These are phyloP conservation scores for Tipula lateralis DNA, from an alignment of 2,888 invertebrate genomes.

Conservation along the genomic window DNA sequence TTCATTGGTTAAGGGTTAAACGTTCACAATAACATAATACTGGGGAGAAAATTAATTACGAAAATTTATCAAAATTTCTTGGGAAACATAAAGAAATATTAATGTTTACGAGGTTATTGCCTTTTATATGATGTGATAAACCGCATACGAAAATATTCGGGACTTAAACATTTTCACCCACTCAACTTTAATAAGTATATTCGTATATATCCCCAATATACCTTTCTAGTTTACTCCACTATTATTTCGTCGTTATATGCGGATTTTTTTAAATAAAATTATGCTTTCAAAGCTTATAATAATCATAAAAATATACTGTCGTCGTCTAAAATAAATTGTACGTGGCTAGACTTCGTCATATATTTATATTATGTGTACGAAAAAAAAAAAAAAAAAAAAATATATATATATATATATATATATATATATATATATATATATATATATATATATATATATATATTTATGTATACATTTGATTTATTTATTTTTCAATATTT, in stretches of 20 bases:
- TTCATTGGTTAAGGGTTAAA: background rate
- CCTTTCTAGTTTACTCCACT: background rate
- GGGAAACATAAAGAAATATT: background rate
- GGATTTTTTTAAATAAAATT: background rate
- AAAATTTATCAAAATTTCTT: background rate
- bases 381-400: no score
- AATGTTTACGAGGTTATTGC: background rate
- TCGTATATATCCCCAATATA: background rate
- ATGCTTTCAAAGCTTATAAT: background rate
- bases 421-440: background rate
- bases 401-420: background rate
- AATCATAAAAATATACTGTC: conserved; percentile 2
- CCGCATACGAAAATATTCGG: background rate
- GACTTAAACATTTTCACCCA: background rate
- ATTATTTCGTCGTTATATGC: background rate
- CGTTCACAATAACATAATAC: background rate
- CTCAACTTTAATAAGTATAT: background rate
- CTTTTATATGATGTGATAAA: background rate
- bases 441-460: background rate
- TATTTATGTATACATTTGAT: background rate
- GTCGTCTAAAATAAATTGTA: background rate
- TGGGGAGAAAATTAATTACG: background rate
- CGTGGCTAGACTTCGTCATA: background rate
- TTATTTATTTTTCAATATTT: background rate
- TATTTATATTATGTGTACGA: background rate